Evolutionary conservation across 2,113 vertebrate species (phyloP).

Genomic region (Cyanistes caeruleus): DNA sequence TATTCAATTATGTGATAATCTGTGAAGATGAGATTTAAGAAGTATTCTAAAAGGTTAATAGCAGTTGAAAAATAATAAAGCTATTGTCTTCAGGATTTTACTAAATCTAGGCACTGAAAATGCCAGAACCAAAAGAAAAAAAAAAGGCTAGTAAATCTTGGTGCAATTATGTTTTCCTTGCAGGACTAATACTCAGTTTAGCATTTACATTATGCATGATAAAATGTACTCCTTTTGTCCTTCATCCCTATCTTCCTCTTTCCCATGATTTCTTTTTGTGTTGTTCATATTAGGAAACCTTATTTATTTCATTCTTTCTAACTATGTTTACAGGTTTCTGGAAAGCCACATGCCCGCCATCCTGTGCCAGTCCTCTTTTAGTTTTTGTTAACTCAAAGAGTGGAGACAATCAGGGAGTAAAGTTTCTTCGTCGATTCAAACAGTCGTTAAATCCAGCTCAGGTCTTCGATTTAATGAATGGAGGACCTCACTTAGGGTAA

Average conservation of each 20-base stretch:
- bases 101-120: conserved; percentile 5
- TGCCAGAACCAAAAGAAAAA: not conserved
- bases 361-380: conserved; percentile 94
- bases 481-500: conserved; percentile 97
- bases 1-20: not conserved
- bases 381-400: conserved; percentile 99
- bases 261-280: conserved; percentile 48
- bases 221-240: conserved; percentile 37
- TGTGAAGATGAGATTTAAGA: not conserved
- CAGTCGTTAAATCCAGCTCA: conserved; percentile 98
- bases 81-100: conserved; percentile 71
- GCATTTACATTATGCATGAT: conserved; percentile 14
- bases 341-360: conserved; percentile 97
- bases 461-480: conserved; percentile 98
- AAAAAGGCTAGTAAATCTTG: not conserved
- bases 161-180: not conserved
- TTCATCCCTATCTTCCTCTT: conserved; percentile 46
- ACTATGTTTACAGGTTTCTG: conserved; percentile 88
- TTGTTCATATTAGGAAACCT: conserved; percentile 40
- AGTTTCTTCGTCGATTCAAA: conserved; percentile 97
- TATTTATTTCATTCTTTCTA: conserved; percentile 43
- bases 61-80: not conserved
- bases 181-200: not conserved
- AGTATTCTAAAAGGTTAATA: not conserved
- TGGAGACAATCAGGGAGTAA: conserved; percentile 98